Evolutionary conservation across 2,888 invertebrate genomes (phyloP).

Genomic region (Anthophora plumipes): DNA sequence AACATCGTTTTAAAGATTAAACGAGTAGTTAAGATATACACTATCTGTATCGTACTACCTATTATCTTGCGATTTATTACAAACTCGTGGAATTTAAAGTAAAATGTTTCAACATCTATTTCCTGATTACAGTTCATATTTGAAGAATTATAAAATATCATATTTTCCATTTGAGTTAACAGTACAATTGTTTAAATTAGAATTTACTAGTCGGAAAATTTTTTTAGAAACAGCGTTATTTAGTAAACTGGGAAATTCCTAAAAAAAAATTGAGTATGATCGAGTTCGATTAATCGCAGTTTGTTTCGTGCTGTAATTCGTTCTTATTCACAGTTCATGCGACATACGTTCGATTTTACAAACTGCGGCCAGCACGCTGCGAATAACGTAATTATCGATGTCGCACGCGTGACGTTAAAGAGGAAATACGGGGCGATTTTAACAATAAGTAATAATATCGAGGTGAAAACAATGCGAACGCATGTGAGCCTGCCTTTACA

Average conservation of each 20-base stretch:
- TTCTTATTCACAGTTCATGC: neutral
- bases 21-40: too few relatives aligned
- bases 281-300: conserved; percentile 10
- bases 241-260: neutral
- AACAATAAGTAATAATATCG: conserved; percentile 32
- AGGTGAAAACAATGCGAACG: conserved; percentile 15
- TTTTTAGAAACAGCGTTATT: too few relatives aligned
- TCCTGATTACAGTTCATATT: too few relatives aligned
- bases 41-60: too few relatives aligned
- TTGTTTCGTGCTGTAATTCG: neutral
- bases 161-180: too few relatives aligned
- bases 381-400: conserved; percentile 11
- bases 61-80: too few relatives aligned
- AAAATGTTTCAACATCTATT: too few relatives aligned
- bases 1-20: too few relatives aligned
- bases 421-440: conserved; percentile 11
- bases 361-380: neutral
- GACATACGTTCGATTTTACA: neutral
- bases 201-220: too few relatives aligned
- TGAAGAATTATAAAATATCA: too few relatives aligned
- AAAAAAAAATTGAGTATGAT: conserved; percentile 15
- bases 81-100: too few relatives aligned
- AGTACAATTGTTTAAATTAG: too few relatives aligned
- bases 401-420: neutral
- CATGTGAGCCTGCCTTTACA: neutral